Evolutionary conservation across 2,888 invertebrate species (phyloP).

Genomic region (Eupithecia centaureata): DNA sequence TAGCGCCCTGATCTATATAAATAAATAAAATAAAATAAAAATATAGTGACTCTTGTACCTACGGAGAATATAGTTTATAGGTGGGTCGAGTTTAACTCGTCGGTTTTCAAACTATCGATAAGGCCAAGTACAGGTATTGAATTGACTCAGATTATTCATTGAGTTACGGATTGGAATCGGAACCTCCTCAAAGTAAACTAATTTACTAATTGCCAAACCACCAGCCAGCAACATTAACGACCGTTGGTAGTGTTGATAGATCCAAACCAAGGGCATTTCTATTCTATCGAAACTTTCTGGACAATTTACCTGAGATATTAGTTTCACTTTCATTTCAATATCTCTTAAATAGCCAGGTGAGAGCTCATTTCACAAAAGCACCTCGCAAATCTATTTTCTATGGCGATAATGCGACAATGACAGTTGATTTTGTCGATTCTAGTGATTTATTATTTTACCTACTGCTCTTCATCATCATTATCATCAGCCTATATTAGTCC

Average conservation of each 20-base stretch:
- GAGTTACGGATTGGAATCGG: background rate
- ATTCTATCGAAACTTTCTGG: constrained; percentile 52
- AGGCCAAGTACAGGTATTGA: background rate
- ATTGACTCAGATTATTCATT: background rate
- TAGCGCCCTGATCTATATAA: too few species aligned
- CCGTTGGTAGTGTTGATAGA: constrained; percentile 27
- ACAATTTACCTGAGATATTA: constrained; percentile 64
- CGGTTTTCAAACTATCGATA: background rate
- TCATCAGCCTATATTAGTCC: too few species aligned
- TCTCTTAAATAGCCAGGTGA: constrained; percentile 49
- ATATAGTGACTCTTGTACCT: too few species aligned
- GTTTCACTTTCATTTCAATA: constrained; percentile 79
- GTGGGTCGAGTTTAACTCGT: too few species aligned
- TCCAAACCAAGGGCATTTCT: constrained; percentile 52
- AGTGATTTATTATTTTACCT: background rate
- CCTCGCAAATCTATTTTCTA: constrained; percentile 36
- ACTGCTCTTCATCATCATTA: too few species aligned
- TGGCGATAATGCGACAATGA: constrained; percentile 16
- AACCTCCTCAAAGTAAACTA: constrained; percentile 32
- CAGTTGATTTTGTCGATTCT: constrained; percentile 4
- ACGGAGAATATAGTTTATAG: too few species aligned
- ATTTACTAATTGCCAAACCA: constrained; percentile 36
- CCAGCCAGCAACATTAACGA: constrained; percentile 28
- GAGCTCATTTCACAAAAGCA: constrained; percentile 39
- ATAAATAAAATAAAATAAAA: too few species aligned